These are phyloP conservation scores for Habrosyne pyritoides DNA, from an alignment of 2,888 invertebrate genomes.

Conservation along the genomic window DNA sequence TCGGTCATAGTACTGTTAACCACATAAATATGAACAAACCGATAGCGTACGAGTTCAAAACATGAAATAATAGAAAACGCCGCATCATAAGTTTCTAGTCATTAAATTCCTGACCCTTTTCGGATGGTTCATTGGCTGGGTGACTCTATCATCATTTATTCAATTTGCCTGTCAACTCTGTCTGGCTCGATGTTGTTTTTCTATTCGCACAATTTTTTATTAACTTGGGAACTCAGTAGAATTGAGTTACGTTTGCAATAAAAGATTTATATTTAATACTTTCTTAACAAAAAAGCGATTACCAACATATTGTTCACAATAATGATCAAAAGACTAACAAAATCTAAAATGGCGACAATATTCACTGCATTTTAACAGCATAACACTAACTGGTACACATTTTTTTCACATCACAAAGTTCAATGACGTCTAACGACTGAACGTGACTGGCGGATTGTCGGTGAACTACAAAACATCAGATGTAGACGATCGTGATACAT, in stretches of 20 bases:
- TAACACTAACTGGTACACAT: constrained; percentile 8
- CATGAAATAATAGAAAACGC: constrained; percentile 20
- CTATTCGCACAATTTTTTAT: too few species aligned
- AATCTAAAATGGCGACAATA: background rate
- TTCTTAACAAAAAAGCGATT: background rate
- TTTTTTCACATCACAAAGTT: constrained; percentile 42
- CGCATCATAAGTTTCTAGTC: constrained; percentile 10
- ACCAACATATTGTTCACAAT: background rate
- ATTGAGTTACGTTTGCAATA: background rate
- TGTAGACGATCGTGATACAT: constrained; percentile 9
- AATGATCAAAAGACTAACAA: background rate
- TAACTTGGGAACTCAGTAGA: background rate
- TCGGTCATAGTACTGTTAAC: constrained; percentile 45
- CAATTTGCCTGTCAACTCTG: background rate
- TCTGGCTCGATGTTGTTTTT: too few species aligned
- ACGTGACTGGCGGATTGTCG: constrained; percentile 37
- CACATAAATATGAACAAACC: constrained; percentile 23
- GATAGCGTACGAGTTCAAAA: constrained; percentile 30
- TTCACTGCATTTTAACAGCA: background rate
- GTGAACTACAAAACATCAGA: constrained; percentile 13
- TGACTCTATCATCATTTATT: background rate
- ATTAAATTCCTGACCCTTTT: background rate
- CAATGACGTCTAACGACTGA: constrained; percentile 46
- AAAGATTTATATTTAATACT: background rate
- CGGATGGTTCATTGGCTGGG: background rate